Base-by-base conservation (phyloP, 2,888 invertebrate species). In the Drosophila rellima region DNA sequence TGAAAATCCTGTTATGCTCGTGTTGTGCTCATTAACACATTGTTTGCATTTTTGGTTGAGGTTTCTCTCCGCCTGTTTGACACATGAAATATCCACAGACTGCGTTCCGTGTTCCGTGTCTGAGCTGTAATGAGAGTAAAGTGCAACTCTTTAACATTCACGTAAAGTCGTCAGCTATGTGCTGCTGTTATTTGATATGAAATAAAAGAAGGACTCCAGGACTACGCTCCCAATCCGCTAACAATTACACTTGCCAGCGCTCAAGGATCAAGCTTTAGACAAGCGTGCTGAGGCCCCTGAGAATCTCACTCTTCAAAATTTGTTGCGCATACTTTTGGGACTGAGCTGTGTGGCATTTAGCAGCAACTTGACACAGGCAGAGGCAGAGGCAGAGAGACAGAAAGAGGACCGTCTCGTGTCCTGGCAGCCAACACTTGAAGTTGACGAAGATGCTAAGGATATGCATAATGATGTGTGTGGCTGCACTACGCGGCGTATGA, bases 401-500 rank as follows among this genome's bases (percentile, higher is more conserved):
- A 11, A 6, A 11, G 2, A 13, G 33, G 18, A 18, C 18, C 20
- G 8, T 11, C 29, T 17, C 29, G 29, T 47, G 8, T 47, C 35
- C 54, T 39, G 47, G 26, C 54, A 59, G 20, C 35, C 31, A 47
- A 45, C 85, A 75, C 83, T 77, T 66, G 69, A 74, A 69, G 78
- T 66, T 66, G 79, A 64, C 47, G 45, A 50, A 35, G 57, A 18
- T 59, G 33, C 45, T 50, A 60, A 80, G 62, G 39, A 66, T 69
- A 66, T 45, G 70, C 71, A 83, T 72, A 85, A 88, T 88, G 82
- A 82, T 88, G 85, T 78, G 85, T 78, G 85, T 68, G 70, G 50
- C 67, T 26, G 29, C 63, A 55, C 26, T 39, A 78, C 64, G 73
- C 63, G 51, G 85, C 82, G 79, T 84, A 82, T 82, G 85, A 82